These are phyloP conservation scores for Ictalurus punctatus DNA, from an alignment of 2,113 vertebrate species.

Conservation along the genomic window DNA sequence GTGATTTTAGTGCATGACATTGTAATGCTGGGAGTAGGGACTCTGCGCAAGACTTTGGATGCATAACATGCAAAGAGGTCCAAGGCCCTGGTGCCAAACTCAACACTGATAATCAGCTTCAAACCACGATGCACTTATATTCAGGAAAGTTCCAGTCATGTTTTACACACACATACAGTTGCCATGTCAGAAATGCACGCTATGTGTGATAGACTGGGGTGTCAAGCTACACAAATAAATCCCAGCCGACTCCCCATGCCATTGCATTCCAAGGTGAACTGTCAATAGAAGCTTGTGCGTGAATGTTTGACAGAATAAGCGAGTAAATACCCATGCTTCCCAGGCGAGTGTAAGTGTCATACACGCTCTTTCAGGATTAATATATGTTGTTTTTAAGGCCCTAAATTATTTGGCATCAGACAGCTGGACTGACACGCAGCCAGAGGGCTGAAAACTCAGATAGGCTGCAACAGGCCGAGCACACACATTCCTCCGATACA, in stretches of 20 bases:
- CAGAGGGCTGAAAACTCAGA: constrained; percentile 28
- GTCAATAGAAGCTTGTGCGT: constrained; percentile 20
- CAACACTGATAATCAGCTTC: not conserved
- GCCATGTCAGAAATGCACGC: constrained; percentile 36
- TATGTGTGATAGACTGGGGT: constrained; percentile 16
- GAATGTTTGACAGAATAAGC: constrained; percentile 33
- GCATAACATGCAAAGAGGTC: constrained; percentile 28
- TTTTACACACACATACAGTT: constrained; percentile 10
- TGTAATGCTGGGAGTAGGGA: constrained; percentile 27
- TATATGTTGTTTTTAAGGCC: constrained; percentile 32
- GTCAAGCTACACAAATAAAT: constrained; percentile 39
- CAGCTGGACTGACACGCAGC: constrained; percentile 29
- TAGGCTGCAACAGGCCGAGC: constrained; percentile 34
- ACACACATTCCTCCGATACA: constrained; percentile 42
- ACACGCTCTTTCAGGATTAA: not conserved
- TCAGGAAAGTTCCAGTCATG: not conserved
- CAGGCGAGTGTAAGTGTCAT: not conserved
- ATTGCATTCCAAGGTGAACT: constrained; percentile 24
- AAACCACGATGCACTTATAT: not conserved
- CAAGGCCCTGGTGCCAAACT: constrained; percentile 7
- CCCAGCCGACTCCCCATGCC: constrained; percentile 21
- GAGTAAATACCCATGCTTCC: constrained; percentile 9
- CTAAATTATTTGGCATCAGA: constrained; percentile 40
- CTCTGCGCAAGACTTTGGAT: not conserved
- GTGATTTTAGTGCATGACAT: constrained; percentile 23